Conservation (phyloP, 2,888 invertebrate species). For the Megaustenia siamemsis region DNA sequence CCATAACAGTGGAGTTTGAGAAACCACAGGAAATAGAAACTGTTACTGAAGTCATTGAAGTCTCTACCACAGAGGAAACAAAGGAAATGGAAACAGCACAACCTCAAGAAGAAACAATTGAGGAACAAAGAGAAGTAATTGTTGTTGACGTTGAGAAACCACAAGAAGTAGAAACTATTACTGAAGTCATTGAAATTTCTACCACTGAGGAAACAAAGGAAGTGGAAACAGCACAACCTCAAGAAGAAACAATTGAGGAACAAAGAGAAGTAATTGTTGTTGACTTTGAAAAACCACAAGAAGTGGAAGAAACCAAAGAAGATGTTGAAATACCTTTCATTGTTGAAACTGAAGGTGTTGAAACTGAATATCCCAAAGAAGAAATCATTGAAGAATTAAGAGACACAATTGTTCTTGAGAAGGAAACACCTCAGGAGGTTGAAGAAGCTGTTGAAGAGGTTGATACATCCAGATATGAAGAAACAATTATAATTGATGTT, state of each 20-base stretch:
- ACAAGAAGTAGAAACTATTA: conserved; percentile 53
- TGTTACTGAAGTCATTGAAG: conserved; percentile 47
- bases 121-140: conserved; percentile 59
- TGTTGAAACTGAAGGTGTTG: conserved; percentile 48
- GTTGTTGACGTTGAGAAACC: conserved; percentile 55
- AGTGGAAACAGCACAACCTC: conserved; percentile 48
- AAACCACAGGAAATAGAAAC: conserved; percentile 57
- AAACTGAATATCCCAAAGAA: conserved; percentile 50
- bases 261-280: conserved; percentile 50
- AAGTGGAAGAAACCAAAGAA: conserved; percentile 59
- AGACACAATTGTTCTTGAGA: too few species aligned
- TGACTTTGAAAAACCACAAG: conserved; percentile 60
- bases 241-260: conserved; percentile 49
- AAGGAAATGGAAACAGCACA: conserved; percentile 52
- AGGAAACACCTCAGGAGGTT: conserved; percentile 52
- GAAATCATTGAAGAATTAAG: too few species aligned
- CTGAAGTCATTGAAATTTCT: conserved; percentile 52
- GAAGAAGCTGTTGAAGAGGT: conserved; percentile 51
- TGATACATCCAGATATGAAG: conserved; percentile 42
- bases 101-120: conserved; percentile 59
- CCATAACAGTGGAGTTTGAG: conserved; percentile 54
- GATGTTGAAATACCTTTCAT: conserved; percentile 42
- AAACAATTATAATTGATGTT: conserved; percentile 52
- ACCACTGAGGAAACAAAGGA: conserved; percentile 55
- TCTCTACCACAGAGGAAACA: conserved; percentile 4